Evolutionary conservation across 2,113 vertebrate species (phyloP).

Genomic region (Amphilophus citrinellus): DNA sequence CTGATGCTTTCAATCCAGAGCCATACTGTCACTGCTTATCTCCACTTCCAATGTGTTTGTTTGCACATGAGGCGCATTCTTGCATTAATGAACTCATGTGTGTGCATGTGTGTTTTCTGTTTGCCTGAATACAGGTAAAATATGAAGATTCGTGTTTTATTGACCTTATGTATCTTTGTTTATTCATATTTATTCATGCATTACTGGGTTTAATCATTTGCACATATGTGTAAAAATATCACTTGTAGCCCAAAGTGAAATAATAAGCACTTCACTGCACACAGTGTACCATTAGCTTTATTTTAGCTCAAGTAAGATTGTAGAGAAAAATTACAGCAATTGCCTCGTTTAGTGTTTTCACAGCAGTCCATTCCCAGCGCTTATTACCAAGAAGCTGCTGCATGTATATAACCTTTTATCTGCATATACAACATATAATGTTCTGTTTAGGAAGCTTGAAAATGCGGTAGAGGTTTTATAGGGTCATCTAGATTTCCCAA

Average conservation of each 20-base stretch:
- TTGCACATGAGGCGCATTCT: background rate
- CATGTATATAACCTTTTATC: constrained; percentile 8
- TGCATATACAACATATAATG: background rate
- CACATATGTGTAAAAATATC: background rate
- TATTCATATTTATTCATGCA: constrained; percentile 17
- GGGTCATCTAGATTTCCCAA: constrained; percentile 45
- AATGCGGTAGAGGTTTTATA: constrained; percentile 19
- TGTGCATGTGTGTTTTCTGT: background rate
- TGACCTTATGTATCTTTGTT: background rate
- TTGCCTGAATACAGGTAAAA: constrained; percentile 11
- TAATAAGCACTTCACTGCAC: background rate
- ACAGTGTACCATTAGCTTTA: background rate
- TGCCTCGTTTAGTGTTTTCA: background rate
- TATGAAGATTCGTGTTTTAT: background rate
- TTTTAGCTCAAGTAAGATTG: constrained; percentile 12
- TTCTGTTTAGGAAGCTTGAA: background rate
- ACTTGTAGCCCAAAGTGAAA: background rate
- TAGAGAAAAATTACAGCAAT: constrained; percentile 14
- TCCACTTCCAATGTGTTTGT: constrained; percentile 32
- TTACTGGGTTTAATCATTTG: background rate
- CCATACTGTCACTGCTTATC: constrained; percentile 28
- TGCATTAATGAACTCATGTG: background rate
- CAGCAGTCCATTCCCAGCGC: background rate
- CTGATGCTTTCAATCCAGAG: constrained; percentile 39
- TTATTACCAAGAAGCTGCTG: background rate